These are phyloP conservation scores for Ecdyonurus torrentis DNA, from an alignment of 2,888 invertebrate genomes.

Conservation along the genomic window DNA sequence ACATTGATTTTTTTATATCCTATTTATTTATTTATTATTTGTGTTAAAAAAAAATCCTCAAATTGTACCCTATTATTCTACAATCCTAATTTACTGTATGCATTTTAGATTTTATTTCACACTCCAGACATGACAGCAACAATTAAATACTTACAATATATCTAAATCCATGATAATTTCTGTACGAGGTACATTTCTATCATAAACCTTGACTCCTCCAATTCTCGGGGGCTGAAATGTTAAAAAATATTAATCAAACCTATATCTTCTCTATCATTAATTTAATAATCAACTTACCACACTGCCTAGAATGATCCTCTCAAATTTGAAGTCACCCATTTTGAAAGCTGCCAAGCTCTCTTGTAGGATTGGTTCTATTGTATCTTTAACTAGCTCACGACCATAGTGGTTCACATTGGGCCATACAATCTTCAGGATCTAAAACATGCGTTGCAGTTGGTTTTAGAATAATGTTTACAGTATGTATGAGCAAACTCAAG, in stretches of 20 bases:
- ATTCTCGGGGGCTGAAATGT: conserved; percentile 69
- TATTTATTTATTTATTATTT: too few relatives aligned
- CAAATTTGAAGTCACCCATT: conserved; percentile 83
- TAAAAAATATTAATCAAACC: conserved; percentile 9
- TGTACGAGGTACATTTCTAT: conserved; percentile 77
- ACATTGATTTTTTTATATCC: too few relatives aligned
- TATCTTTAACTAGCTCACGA: conserved; percentile 61
- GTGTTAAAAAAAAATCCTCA: too few relatives aligned
- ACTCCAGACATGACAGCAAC: not conserved
- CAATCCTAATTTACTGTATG: too few relatives aligned
- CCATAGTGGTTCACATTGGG: conserved; percentile 90
- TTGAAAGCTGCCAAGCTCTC: conserved; percentile 70
- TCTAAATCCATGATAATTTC: conserved; percentile 97
- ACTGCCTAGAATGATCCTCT: conserved; percentile 85
- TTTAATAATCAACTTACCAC: conserved; percentile 47
- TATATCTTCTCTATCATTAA: not conserved
- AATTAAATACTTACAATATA: conserved; percentile 53
- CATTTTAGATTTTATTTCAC: too few relatives aligned
- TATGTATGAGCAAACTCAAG: not conserved
- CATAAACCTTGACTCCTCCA: conserved; percentile 93
- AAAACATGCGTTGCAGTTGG: conserved; percentile 20
- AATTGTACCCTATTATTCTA: too few relatives aligned
- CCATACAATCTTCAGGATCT: conserved; percentile 86
- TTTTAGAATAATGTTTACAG: not conserved
- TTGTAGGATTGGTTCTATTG: conserved; percentile 71